phyloP scores from a whole-genome alignment of 2,888 invertebrate genomes.

The Tachystola acroxantha region DNA sequence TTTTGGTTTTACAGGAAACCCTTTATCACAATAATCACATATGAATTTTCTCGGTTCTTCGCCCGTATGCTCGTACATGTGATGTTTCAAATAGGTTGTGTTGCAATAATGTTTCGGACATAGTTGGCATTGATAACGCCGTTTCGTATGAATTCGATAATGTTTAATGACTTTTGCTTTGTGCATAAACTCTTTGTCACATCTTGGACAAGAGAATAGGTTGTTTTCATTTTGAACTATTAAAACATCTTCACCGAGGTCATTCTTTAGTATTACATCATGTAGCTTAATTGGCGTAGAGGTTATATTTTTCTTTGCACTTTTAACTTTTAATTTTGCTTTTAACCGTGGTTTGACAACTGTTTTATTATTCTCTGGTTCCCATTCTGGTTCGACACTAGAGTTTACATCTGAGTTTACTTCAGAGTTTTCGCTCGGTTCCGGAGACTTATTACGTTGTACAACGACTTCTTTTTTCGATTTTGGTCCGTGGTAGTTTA shows the following conservation, averaged over 20 bases:
- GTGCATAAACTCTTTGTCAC: conserved; percentile 1
- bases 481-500: not conserved
- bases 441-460: not conserved
- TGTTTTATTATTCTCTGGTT: not conserved
- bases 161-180: not conserved
- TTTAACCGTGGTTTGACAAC: not conserved
- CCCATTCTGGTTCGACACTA: not conserved
- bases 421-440: not conserved
- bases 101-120: not conserved
- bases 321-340: not conserved
- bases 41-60: not conserved
- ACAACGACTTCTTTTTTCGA: not conserved
- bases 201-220: conserved; percentile 12
- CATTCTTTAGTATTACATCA: not conserved
- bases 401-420: not conserved
- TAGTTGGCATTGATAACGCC: not conserved
- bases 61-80: not conserved
- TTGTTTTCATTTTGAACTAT: conserved; percentile 1
- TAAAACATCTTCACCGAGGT: not conserved
- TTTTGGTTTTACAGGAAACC: not conserved
- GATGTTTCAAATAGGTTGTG: not conserved
- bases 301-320: not conserved
- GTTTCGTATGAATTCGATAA: not conserved
- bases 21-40: conserved; percentile 5
- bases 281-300: not conserved